phyloP scores from a whole-genome alignment of 2,888 invertebrate species.

The Ophion ventricosus region DNA sequence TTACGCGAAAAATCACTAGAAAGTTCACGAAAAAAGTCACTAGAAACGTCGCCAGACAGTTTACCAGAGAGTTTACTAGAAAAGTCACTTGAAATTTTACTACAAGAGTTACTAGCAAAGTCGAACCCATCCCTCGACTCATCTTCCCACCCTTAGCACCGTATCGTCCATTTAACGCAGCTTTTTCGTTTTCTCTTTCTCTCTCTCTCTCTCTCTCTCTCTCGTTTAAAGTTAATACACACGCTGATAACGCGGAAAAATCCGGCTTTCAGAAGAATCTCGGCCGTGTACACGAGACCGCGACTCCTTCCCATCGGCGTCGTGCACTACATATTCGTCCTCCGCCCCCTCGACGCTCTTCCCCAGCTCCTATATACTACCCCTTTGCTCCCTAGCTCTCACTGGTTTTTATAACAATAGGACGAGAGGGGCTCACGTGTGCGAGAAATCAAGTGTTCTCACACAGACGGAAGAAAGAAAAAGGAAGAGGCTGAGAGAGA shows the following conservation, averaged over 20 bases:
- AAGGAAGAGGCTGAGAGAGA: slow-evolving; percentile 22
- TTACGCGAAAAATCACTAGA: no score
- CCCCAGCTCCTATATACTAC: neutral
- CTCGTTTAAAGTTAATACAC: slow-evolving; percentile 29
- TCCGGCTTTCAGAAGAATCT: slow-evolving; percentile 77
- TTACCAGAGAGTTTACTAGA: no score
- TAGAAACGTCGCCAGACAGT: no score
- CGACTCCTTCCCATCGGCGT: slow-evolving; percentile 52
- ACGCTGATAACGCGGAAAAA: slow-evolving; percentile 56
- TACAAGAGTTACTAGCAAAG: no score
- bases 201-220: no score
- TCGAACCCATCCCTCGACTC: no score
- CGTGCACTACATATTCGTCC: slow-evolving; percentile 44
- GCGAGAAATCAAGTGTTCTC: slow-evolving; percentile 83
- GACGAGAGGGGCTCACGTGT: slow-evolving; percentile 81
- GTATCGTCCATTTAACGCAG: neutral
- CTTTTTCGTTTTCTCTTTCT: slow-evolving; percentile 11
- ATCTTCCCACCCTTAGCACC: neutral
- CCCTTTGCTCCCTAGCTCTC: slow-evolving; percentile 66
- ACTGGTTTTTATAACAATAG: slow-evolving; percentile 79
- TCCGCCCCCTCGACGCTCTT: slow-evolving; percentile 56
- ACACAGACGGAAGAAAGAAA: slow-evolving; percentile 74
- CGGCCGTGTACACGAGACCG: slow-evolving; percentile 75
- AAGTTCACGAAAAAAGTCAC: no score
- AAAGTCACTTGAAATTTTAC: no score